Percentiles rank a stretch among this genome's conserved stretches.
phyloP scores from a whole-genome alignment of 2,888 invertebrate genomes.

The Drosophila mayaguana region DNA sequence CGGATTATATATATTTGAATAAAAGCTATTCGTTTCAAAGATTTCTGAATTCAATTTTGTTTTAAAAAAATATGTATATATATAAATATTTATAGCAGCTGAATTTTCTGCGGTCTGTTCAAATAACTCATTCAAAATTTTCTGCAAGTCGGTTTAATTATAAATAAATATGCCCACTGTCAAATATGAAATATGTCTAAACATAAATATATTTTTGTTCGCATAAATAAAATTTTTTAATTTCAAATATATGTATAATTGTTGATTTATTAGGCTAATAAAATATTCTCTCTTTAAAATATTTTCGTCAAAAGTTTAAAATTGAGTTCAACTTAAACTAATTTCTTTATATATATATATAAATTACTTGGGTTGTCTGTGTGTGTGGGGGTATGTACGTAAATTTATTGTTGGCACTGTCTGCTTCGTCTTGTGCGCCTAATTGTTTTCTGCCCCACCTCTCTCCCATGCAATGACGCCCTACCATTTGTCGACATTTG shows the following conservation, averaged over 20 bases:
- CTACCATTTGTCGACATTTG: conserved; percentile 64
- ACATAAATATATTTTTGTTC: not conserved
- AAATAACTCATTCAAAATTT: not conserved
- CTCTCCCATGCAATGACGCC: not conserved
- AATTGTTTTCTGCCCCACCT: not conserved
- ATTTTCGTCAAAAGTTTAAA: not conserved
- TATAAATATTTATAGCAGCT: not conserved
- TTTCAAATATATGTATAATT: not conserved
- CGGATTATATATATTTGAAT: not conserved
- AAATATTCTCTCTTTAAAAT: not conserved
- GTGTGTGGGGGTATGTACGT: not conserved
- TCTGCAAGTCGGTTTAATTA: not conserved
- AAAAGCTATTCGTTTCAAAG: not conserved
- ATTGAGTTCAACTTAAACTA: conserved; percentile 4
- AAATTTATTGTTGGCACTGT: conserved; percentile 36
- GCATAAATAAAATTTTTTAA: not conserved
- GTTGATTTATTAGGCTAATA: conserved; percentile 6
- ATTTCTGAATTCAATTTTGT: not conserved
- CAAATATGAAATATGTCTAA: conserved; percentile 9
- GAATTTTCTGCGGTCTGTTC: not conserved
- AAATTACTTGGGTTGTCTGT: not conserved
- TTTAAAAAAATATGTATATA: not conserved
- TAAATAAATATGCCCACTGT: not conserved
- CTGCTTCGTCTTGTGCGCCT: not conserved
- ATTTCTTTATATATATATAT: not conserved